Evolutionary conservation across 2,888 invertebrate species (phyloP).

Genomic region (Megaustenia siamemsis): DNA sequence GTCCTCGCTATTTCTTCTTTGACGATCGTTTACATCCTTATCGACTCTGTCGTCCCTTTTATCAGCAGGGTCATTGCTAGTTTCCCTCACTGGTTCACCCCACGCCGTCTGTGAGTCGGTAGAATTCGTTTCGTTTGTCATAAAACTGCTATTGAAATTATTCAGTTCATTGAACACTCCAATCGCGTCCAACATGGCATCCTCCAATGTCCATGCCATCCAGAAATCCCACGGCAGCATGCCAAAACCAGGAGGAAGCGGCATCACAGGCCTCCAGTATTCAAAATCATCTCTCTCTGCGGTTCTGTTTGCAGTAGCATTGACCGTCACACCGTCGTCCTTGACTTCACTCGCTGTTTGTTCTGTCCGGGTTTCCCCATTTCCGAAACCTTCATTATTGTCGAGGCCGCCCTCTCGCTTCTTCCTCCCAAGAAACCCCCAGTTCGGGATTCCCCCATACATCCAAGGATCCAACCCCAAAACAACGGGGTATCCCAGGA

Average conservation of each 20-base stretch:
- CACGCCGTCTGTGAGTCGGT: neutral
- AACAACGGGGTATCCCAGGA: slow-evolving; percentile 41
- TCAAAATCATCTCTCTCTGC: neutral
- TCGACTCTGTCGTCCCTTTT: neutral
- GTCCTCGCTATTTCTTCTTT: neutral
- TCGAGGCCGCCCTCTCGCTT: neutral
- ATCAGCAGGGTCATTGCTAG: neutral
- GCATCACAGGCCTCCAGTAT: slow-evolving; percentile 14
- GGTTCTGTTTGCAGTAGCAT: neutral
- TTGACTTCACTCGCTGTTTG: neutral
- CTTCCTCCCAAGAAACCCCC: slow-evolving; percentile 35
- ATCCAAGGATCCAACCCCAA: slow-evolving; percentile 49
- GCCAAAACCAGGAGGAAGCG: slow-evolving; percentile 18
- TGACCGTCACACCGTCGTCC: neutral
- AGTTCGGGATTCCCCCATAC: slow-evolving; percentile 29
- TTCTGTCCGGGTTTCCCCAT: neutral
- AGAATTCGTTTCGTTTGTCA: neutral
- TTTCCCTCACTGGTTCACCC: neutral
- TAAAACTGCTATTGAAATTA: neutral
- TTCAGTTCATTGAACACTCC: neutral
- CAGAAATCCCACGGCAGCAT: slow-evolving; percentile 39
- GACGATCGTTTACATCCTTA: neutral
- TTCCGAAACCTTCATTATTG: neutral
- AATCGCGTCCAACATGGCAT: slow-evolving; percentile 34
- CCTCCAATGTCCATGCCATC: slow-evolving; percentile 39